phyloP scores from a whole-genome alignment of 2,113 vertebrate genomes.

The Leptocoma aspasia region DNA sequence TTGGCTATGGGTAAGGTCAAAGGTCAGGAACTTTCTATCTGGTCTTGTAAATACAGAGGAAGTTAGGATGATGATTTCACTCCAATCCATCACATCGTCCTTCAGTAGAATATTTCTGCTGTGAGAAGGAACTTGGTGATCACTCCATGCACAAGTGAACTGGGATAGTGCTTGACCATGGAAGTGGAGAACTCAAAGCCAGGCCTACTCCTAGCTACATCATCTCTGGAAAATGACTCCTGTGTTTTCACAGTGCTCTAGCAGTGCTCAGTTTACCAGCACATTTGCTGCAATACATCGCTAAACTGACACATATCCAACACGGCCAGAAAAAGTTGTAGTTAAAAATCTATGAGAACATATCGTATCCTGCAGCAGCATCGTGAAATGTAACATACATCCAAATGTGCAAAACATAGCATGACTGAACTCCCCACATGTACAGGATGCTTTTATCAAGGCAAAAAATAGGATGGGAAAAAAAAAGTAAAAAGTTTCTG shows the following conservation, averaged over 20 bases:
- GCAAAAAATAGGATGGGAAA: not conserved
- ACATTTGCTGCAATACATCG: not conserved
- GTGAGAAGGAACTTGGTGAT: not conserved
- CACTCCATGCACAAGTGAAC: not conserved
- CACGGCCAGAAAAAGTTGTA: not conserved
- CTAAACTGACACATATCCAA: not conserved
- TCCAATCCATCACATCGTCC: not conserved
- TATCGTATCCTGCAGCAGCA: not conserved
- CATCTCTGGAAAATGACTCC: not conserved
- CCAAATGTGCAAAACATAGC: not conserved
- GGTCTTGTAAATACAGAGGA: not conserved
- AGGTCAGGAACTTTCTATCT: not conserved
- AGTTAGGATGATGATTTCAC: not conserved
- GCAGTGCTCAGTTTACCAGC: not conserved
- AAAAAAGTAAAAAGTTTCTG: constrained; percentile 73
- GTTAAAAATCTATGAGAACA: not conserved
- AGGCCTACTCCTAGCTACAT: not conserved
- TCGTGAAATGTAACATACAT: not conserved
- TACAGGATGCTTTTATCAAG: not conserved
- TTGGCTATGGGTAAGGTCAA: not conserved
- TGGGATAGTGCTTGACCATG: not conserved
- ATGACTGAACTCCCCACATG: not conserved
- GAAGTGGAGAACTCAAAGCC: not conserved
- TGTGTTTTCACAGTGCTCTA: not conserved
- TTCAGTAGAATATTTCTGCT: not conserved